Evolutionary conservation across 1,140 invertebrate species (phyloP).

Genomic region (Macrobrachium rosenbergii): DNA sequence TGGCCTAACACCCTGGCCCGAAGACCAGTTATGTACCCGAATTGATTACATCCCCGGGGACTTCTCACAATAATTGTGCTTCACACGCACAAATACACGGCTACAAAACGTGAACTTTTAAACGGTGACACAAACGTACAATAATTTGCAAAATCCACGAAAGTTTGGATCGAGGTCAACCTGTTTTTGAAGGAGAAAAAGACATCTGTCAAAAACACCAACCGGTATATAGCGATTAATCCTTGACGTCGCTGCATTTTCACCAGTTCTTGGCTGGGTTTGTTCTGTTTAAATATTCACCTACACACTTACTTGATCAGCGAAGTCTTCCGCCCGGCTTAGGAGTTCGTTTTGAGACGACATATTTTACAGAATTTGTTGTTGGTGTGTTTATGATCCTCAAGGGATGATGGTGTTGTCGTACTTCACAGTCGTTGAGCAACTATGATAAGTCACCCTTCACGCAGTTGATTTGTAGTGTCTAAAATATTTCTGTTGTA

Average conservation of each 20-base stretch:
- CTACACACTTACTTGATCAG: constrained; percentile 84
- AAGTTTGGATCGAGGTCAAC: background rate
- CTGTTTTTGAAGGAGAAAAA: background rate
- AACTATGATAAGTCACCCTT: too few species aligned
- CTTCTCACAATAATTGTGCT: too few species aligned
- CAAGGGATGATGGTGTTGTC: too few species aligned
- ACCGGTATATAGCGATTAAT: background rate
- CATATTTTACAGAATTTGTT: constrained; percentile 72
- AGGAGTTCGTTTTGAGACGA: constrained; percentile 89
- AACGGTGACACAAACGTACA: background rate
- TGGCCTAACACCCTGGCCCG: too few species aligned
- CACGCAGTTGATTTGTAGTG: too few species aligned
- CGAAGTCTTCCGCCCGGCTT: constrained; percentile 91
- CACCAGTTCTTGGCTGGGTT: background rate
- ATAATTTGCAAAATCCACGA: background rate
- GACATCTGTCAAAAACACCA: constrained; percentile 21
- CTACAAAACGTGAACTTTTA: background rate
- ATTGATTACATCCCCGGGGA: too few species aligned
- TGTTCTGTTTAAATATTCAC: background rate
- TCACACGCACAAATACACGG: too few species aligned
- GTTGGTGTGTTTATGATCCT: too few species aligned
- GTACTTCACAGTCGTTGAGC: too few species aligned
- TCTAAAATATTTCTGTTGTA: too few species aligned
- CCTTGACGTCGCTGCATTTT: background rate
- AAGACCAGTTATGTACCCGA: too few species aligned